These are phyloP conservation scores for Andrena bicolor DNA, from an alignment of 2,888 invertebrate species.

Conservation along the genomic window DNA sequence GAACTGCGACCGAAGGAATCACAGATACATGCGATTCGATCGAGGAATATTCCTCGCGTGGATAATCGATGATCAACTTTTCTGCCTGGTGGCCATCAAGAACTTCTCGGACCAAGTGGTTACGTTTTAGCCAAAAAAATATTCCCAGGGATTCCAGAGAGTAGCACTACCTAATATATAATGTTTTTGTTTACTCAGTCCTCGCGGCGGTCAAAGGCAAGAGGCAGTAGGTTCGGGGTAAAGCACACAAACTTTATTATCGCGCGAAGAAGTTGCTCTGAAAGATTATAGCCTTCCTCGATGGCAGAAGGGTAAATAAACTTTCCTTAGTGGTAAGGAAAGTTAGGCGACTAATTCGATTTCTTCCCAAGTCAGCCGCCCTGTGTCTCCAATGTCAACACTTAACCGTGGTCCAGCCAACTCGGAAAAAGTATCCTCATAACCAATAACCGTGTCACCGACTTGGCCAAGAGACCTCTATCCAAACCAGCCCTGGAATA, in stretches of 20 bases:
- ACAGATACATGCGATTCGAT: constrained; percentile 1
- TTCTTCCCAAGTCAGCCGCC: background rate
- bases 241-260: constrained; percentile 26
- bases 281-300: background rate
- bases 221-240: background rate
- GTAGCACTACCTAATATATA: background rate
- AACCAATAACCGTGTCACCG: constrained; percentile 47
- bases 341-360: constrained; percentile 43
- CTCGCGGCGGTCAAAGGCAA: background rate
- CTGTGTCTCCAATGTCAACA: constrained; percentile 36
- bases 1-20: constrained; percentile 26
- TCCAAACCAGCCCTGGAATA: constrained; percentile 6
- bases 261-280: constrained; percentile 25
- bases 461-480: background rate
- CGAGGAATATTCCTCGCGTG: background rate
- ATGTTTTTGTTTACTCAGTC: background rate
- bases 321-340: constrained; percentile 6
- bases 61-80: background rate
- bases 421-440: constrained; percentile 40
- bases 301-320: constrained; percentile 40
- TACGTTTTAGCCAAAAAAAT: background rate
- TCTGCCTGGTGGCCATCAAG: background rate
- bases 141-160: background rate
- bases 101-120: background rate
- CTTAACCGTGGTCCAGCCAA: constrained; percentile 17